A percentile compares a stretch with the other conserved stretches of the same genome.
Evolutionary conservation across 2,888 invertebrate genomes (phyloP).

Genomic region (Ophion costatus): DNA sequence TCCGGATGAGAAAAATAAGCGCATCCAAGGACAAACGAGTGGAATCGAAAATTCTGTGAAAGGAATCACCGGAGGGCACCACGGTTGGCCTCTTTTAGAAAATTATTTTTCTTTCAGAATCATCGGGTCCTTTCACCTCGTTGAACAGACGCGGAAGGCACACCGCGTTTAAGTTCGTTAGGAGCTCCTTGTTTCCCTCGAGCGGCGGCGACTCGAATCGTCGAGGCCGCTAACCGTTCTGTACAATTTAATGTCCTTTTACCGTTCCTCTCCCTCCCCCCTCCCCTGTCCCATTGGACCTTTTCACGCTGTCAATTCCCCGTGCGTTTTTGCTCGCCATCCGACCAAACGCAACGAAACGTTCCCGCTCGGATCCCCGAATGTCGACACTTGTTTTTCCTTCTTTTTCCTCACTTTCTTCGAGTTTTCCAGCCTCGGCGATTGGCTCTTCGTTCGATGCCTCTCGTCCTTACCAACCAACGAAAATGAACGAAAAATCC

Average conservation of each 20-base stretch:
- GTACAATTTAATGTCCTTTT: slow-evolving; percentile 28
- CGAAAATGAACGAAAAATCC: not conserved
- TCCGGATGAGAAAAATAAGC: slow-evolving; percentile 28
- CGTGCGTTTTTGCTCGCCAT: slow-evolving; percentile 30
- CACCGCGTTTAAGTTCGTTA: slow-evolving; percentile 79
- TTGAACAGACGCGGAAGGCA: slow-evolving; percentile 67
- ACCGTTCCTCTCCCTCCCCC: slow-evolving; percentile 29
- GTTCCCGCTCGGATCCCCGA: slow-evolving; percentile 5
- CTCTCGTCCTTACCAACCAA: too few species aligned
- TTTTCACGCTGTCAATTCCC: slow-evolving; percentile 3
- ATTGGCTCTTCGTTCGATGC: not conserved
- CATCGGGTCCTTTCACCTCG: slow-evolving; percentile 76
- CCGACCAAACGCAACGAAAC: slow-evolving; percentile 25
- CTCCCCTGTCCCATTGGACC: slow-evolving; percentile 42
- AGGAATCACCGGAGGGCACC: slow-evolving; percentile 46
- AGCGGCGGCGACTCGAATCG: slow-evolving; percentile 22
- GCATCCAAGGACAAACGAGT: slow-evolving; percentile 11
- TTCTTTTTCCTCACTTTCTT: not conserved
- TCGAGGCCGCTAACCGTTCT: slow-evolving; percentile 59
- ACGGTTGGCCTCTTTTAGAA: slow-evolving; percentile 76
- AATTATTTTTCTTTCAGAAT: slow-evolving; percentile 82
- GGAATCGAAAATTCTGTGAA: slow-evolving; percentile 46
- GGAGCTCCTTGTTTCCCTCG: slow-evolving; percentile 79
- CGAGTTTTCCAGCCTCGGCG: not conserved
- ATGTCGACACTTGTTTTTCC: not conserved